phyloP scores from a whole-genome alignment of 2,888 invertebrate species.

The Tetrapedia diversipes region DNA sequence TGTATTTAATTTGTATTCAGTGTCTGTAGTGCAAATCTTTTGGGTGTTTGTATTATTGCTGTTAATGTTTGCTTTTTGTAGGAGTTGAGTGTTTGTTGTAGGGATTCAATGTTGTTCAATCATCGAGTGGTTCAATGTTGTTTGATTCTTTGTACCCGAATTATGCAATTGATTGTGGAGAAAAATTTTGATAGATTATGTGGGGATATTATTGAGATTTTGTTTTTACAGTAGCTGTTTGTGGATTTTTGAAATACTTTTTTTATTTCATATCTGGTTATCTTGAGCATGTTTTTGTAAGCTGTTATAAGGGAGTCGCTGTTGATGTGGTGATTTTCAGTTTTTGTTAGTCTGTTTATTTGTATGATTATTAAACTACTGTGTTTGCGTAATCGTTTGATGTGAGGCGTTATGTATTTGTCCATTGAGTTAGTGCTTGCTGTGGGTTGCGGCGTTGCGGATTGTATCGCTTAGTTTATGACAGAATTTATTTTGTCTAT shows the following conservation, averaged over 20 bases:
- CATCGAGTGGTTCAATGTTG: background rate
- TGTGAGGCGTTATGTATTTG: background rate
- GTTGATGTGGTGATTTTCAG: too few species aligned
- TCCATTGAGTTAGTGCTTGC: background rate
- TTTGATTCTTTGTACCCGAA: background rate
- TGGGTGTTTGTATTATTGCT: background rate
- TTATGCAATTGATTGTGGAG: slow-evolving; percentile 14
- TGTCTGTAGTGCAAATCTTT: background rate
- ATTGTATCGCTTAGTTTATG: background rate
- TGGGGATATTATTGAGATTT: background rate
- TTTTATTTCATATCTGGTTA: background rate
- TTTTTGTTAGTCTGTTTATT: too few species aligned
- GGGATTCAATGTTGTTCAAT: too few species aligned
- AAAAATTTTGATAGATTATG: background rate
- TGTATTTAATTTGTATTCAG: background rate
- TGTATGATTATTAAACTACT: too few species aligned
- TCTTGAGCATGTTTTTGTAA: too few species aligned
- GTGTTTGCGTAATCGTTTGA: too few species aligned
- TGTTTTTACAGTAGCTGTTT: background rate
- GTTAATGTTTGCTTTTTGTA: background rate
- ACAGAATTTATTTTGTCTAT: background rate
- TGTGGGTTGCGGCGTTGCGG: background rate
- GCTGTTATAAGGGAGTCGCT: too few species aligned
- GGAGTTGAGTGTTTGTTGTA: rapidly evolving
- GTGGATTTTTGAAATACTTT: background rate